A percentile compares a stretch with the other conserved stretches of the same genome.
phyloP scores from a whole-genome alignment of 2,797 vertebrate species.

The Aulostomus chinensis region DNA sequence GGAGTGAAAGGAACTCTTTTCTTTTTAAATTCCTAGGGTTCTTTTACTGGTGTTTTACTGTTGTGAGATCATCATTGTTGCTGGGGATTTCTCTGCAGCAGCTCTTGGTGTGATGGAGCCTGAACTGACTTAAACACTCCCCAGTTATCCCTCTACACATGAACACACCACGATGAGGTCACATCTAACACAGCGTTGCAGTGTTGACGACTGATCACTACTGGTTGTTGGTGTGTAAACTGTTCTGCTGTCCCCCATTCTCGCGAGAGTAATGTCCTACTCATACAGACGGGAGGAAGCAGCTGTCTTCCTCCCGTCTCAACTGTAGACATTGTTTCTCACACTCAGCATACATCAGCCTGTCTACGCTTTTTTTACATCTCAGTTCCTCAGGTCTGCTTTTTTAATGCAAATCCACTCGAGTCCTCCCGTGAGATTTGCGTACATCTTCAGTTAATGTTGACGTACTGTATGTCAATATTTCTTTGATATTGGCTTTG shows the following conservation, averaged over 20 bases:
- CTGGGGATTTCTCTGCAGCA: constrained; percentile 17
- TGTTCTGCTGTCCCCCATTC: constrained; percentile 28
- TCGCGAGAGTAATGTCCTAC: constrained; percentile 40
- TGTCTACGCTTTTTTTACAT: too few species aligned
- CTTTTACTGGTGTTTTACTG: too few species aligned
- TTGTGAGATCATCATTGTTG: constrained; percentile 19
- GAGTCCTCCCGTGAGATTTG: not conserved
- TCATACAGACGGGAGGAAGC: constrained; percentile 2
- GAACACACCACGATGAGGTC: constrained; percentile 13
- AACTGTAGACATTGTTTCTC: constrained; percentile 2
- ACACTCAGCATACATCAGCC: not conserved
- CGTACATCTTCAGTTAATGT: not conserved
- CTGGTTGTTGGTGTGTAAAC: constrained; percentile 37
- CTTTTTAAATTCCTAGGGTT: too few species aligned
- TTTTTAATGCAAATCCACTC: constrained; percentile 7
- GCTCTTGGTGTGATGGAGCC: constrained; percentile 16
- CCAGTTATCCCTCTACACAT: constrained; percentile 3
- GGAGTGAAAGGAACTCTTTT: constrained; percentile 3
- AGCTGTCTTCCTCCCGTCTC: not conserved
- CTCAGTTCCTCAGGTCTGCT: constrained; percentile 23
- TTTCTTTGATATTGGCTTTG: constrained; percentile 1
- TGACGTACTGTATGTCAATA: constrained; percentile 9
- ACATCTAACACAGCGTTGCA: constrained; percentile 24
- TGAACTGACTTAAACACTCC: constrained; percentile 19
- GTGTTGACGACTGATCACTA: constrained; percentile 44